A percentile compares a stretch with the other conserved stretches of the same genome.
These are phyloP conservation scores for Ichneumoninae sp. DNA, from an alignment of 2,888 invertebrate species.

Conservation along the genomic window DNA sequence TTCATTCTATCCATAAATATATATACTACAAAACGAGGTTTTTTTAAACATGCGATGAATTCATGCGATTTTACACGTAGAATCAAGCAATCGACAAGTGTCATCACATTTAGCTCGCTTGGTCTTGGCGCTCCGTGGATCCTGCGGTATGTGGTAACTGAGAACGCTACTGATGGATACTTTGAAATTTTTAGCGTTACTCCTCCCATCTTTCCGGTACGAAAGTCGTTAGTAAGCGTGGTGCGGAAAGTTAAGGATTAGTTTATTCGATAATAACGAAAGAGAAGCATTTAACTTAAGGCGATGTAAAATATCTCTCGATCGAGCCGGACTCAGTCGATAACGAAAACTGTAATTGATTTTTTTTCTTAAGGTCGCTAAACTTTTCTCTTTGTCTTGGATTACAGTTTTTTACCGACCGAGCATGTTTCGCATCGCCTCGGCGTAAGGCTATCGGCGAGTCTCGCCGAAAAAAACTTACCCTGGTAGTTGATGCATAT, in stretches of 20 bases:
- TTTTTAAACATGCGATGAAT: background rate
- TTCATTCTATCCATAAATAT: background rate
- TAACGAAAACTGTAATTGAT: background rate
- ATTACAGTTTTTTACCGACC: background rate
- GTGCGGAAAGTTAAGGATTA: constrained; percentile 50
- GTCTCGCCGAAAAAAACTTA: constrained; percentile 72
- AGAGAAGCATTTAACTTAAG: background rate
- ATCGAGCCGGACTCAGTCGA: background rate
- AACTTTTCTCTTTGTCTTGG: background rate
- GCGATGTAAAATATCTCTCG: background rate
- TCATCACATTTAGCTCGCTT: constrained; percentile 81
- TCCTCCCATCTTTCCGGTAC: constrained; percentile 49
- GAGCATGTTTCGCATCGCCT: background rate
- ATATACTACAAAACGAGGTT: background rate
- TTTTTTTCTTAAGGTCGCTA: background rate
- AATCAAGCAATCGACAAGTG: constrained; percentile 43
- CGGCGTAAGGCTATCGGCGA: constrained; percentile 5
- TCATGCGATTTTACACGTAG: background rate
- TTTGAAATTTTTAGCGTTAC: constrained; percentile 79
- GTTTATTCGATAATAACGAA: constrained; percentile 8
- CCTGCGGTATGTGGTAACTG: constrained; percentile 82
- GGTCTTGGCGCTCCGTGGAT: constrained; percentile 77
- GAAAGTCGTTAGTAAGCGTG: constrained; percentile 72
- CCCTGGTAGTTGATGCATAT: constrained; percentile 87
- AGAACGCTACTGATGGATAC: constrained; percentile 82